Evolutionary conservation across 2,888 invertebrate genomes (phyloP), one percentile per base, ranked within the genome.

Genomic region (Amblyjoppa fuscipennis): DNA sequence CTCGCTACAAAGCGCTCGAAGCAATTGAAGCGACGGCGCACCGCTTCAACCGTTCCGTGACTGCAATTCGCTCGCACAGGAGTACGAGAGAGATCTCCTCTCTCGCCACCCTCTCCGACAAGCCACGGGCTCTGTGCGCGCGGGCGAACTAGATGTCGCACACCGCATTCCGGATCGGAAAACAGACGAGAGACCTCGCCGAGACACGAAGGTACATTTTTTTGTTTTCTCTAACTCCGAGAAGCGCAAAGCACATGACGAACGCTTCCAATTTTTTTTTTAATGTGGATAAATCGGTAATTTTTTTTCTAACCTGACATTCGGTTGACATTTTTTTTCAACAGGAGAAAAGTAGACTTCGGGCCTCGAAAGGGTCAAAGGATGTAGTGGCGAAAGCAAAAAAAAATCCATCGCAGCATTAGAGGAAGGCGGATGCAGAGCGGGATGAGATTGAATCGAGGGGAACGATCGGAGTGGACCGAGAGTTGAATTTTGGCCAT

Each of bases 1-100:
- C 85, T 85, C 73, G 83, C 85, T 87, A 87, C 87, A 88, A 88
- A 88, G 87, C 87, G 87, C 87, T 88, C 66, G 83, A 86, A 86
- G 86, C 86, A 86, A 83, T 86, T 88, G 83, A 81, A 85, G 87
- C 85, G 81, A 87, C 87, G 84, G 70, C 76, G 83, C 86, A 83
- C 84, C 84, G 86, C 78, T 86, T 87, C 81, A 86, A 81, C 81
- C 81, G 81, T 78, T 84, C 64, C 83, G 77, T 81, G 82, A 87
- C 84, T 87, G 86, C 87, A 84, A 87, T 87, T 86, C 80, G 71
- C 76, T 80, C 75, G 68, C 61, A 28, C 64, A 49, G 45, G 3
- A 49, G 45, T 16, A 49, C 45, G 45, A 49, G 16, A 49, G 45
- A 16, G 45, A 49, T 83, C 73, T n/a, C 68, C 71, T 49, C 59